A percentile compares a stretch with the other conserved stretches of the same genome.
These are phyloP conservation scores for Falco rusticolus DNA, from an alignment of 2,797 vertebrate species.

Conservation along the genomic window DNA sequence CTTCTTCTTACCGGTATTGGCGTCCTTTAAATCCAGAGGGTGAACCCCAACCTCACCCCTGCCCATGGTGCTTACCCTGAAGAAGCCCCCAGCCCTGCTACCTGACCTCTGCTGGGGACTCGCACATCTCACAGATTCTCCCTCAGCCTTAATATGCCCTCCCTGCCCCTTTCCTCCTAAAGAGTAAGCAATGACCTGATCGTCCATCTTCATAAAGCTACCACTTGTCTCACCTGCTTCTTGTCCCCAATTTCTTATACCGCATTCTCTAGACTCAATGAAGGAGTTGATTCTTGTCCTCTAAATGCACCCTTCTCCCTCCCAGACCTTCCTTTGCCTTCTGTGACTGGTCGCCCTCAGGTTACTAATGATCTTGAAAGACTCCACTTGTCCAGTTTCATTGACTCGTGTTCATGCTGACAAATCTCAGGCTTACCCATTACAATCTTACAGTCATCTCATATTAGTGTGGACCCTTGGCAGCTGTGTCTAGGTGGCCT, in stretches of 20 bases:
- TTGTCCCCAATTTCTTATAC: background rate
- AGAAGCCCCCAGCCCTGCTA: background rate
- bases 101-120: background rate
- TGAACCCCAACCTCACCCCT: background rate
- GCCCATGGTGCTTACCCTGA: background rate
- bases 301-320: background rate
- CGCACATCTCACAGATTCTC: accelerated
- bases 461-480: background rate
- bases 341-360: background rate
- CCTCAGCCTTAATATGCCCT: background rate
- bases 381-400: background rate
- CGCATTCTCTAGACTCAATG: background rate
- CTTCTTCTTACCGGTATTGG: background rate
- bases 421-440: background rate
- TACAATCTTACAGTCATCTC: background rate
- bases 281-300: background rate
- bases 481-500: background rate
- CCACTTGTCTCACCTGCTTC: background rate
- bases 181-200: background rate
- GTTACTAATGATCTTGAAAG: background rate
- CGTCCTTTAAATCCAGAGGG: background rate
- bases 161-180: background rate
- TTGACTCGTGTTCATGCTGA: background rate
- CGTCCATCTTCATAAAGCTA: background rate
- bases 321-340: background rate